Conservation (phyloP, 2,888 invertebrate genomes). For the Eupithecia centaureata region DNA sequence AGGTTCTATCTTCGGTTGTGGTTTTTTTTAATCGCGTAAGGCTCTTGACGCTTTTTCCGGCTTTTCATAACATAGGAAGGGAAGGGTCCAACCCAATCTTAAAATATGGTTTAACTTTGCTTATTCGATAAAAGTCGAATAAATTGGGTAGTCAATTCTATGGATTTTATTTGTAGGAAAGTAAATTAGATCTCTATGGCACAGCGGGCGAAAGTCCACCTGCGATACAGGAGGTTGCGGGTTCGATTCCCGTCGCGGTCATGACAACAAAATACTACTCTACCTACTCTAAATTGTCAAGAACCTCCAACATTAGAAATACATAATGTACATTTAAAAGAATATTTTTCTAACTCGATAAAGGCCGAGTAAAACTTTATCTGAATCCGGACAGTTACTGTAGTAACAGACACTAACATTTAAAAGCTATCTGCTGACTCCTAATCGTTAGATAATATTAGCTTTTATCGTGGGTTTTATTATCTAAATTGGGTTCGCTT, state of each 20-base stretch:
- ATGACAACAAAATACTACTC: too few relatives aligned
- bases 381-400: not conserved
- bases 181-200: too few relatives aligned
- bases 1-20: too few relatives aligned
- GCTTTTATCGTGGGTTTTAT: constrained; percentile 14
- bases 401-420: not conserved
- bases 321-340: not conserved
- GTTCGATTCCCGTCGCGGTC: too few relatives aligned
- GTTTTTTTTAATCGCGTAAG: not conserved
- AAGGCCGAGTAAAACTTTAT: not conserved
- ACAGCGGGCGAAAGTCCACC: too few relatives aligned
- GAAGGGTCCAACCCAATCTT: too few relatives aligned
- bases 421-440: not conserved
- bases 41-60: not conserved
- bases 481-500: constrained; percentile 14
- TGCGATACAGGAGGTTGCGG: too few relatives aligned
- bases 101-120: not conserved
- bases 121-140: not conserved
- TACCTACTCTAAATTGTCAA: not conserved
- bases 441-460: not conserved
- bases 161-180: not conserved
- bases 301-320: not conserved
- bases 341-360: not conserved
- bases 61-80: too few relatives aligned
- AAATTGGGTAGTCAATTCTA: not conserved